Evolutionary conservation across 2,888 invertebrate species (phyloP).

Genomic region (Troides oblongomaculatus): DNA sequence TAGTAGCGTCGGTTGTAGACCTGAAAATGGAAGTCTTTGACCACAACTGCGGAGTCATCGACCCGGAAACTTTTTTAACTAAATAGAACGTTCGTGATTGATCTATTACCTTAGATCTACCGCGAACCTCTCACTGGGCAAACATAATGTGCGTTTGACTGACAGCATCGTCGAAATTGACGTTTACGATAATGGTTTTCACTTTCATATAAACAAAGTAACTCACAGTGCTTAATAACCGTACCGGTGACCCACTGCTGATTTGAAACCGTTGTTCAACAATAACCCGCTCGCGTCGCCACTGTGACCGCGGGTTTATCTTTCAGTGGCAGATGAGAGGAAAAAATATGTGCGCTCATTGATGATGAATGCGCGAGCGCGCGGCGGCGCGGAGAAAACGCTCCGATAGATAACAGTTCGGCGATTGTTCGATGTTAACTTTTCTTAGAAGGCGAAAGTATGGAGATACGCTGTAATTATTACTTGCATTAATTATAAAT

Average conservation of each 20-base stretch:
- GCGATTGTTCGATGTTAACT: constrained; percentile 5
- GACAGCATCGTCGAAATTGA: constrained; percentile 8
- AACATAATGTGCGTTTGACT: constrained; percentile 5
- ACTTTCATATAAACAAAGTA: constrained; percentile 21
- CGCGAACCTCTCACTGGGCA: constrained; percentile 18
- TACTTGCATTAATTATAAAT: too few species aligned
- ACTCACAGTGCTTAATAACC: constrained; percentile 14
- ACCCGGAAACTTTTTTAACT: neutral
- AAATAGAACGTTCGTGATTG: neutral
- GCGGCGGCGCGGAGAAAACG: neutral
- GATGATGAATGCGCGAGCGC: constrained; percentile 19
- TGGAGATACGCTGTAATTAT: neutral
- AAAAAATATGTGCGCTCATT: constrained; percentile 10
- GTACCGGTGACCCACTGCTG: constrained; percentile 19
- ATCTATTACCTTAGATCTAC: neutral
- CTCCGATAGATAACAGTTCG: constrained; percentile 9
- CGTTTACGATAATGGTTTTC: constrained; percentile 12
- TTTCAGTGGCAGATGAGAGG: neutral
- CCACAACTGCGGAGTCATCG: neutral
- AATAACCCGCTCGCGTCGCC: neutral
- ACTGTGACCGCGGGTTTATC: constrained; percentile 1
- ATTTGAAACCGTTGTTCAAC: neutral
- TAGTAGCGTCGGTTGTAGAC: too few species aligned
- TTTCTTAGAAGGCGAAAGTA: neutral
- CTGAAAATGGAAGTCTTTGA: neutral